These are phyloP conservation scores for Hyperoplus immaculatus DNA, from an alignment of 2,797 vertebrate genomes.

Conservation along the genomic window DNA sequence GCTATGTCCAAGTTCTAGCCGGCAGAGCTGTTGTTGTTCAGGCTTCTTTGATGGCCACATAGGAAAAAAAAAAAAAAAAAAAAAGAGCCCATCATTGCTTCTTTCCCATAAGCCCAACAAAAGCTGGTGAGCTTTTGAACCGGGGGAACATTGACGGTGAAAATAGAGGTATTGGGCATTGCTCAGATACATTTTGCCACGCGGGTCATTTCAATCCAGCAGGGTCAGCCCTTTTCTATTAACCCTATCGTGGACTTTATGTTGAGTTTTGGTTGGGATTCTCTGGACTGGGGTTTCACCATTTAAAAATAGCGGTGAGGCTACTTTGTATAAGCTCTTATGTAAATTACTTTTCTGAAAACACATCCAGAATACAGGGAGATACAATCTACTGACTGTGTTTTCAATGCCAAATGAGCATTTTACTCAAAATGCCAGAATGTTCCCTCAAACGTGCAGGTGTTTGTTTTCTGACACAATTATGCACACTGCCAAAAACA, in stretches of 20 bases:
- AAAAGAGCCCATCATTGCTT: background rate
- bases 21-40: conserved; percentile 8
- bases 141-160: conserved; percentile 27
- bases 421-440: conserved; percentile 22
- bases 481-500: conserved; percentile 9
- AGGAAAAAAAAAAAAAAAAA: background rate
- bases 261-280: conserved; percentile 29
- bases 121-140: conserved; percentile 20
- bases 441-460: conserved; percentile 21
- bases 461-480: conserved; percentile 7
- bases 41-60: background rate
- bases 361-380: conserved; percentile 5
- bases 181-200: conserved; percentile 44
- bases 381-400: conserved; percentile 3
- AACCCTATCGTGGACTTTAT: conserved; percentile 59
- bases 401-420: conserved; percentile 14
- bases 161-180: conserved; percentile 47
- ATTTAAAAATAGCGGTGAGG: conserved; percentile 29
- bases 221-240: conserved; percentile 58
- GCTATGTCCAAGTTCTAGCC: conserved; percentile 9
- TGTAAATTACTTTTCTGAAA: conserved; percentile 16
- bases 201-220: conserved; percentile 65
- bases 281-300: conserved; percentile 21
- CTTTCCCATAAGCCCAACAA: conserved; percentile 36
- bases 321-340: background rate